A percentile compares a stretch with the other conserved stretches of the same genome.
phyloP scores from a whole-genome alignment of 2,797 vertebrate species.

The Darevskia nairensis region DNA sequence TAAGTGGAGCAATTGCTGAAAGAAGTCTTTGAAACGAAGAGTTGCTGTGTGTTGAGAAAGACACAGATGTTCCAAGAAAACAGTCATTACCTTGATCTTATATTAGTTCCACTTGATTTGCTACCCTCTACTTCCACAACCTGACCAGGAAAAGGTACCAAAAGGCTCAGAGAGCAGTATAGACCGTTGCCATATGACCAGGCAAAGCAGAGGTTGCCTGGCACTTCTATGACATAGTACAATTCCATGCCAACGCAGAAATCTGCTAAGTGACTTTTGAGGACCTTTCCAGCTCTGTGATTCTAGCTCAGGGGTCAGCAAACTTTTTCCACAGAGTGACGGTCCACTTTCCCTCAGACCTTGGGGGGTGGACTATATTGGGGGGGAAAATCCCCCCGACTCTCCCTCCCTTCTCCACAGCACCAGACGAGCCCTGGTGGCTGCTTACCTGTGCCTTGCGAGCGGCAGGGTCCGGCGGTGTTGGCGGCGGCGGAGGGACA shows the following conservation, averaged over 20 bases:
- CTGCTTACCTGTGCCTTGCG: no score
- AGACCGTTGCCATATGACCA: neutral
- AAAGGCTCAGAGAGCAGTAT: neutral
- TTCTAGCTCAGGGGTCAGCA: neutral
- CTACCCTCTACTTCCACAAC: neutral
- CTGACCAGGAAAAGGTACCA: neutral
- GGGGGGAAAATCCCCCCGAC: no score
- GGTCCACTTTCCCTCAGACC: no score
- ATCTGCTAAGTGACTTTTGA: neutral
- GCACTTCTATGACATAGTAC: neutral
- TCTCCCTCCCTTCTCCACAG: no score
- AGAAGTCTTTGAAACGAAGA: conserved; percentile 17
- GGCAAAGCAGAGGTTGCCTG: neutral
- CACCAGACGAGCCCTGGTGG: no score
- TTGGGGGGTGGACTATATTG: no score
- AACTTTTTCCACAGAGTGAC: no score
- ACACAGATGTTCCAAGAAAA: conserved; percentile 23
- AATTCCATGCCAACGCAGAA: no score
- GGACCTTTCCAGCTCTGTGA: no score
- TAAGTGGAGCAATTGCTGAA: conserved; percentile 32
- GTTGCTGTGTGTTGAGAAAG: conserved; percentile 12
- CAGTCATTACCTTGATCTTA: neutral
- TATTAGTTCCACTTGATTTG: neutral
- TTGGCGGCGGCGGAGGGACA: accelerated
- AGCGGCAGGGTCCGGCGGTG: no score